Percentiles rank a stretch among this genome's conserved stretches.
These are phyloP conservation scores for Phoxinus dragarum DNA, from an alignment of 2,797 vertebrate genomes.

Conservation along the genomic window DNA sequence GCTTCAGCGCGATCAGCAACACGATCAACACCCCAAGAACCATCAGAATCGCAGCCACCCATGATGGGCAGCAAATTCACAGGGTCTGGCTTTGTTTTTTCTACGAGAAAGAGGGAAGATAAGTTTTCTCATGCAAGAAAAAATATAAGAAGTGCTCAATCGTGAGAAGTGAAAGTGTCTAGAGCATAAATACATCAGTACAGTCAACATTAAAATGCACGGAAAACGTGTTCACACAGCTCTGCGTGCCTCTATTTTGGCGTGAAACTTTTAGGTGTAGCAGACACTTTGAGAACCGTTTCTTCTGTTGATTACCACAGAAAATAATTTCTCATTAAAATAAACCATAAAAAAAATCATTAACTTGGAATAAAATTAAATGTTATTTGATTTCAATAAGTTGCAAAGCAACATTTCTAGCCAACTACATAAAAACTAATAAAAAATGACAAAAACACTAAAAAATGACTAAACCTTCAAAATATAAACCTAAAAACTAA, in stretches of 20 bases:
- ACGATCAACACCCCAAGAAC: background rate
- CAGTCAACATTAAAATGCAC: background rate
- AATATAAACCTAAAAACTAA: background rate
- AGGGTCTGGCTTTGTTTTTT: accelerated
- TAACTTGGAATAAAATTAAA: background rate
- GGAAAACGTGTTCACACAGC: background rate
- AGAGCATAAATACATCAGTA: background rate
- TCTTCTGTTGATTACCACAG: background rate
- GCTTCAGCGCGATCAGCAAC: background rate
- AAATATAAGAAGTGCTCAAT: background rate
- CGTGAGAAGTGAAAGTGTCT: background rate
- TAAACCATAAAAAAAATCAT: background rate
- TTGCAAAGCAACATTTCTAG: background rate
- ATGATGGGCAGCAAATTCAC: accelerated
- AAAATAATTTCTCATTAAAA: background rate
- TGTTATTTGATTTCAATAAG: background rate
- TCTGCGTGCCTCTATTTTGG: background rate
- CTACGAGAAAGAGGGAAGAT: background rate
- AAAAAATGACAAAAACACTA: background rate
- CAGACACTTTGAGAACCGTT: background rate
- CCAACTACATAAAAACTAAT: background rate
- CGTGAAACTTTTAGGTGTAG: too few species aligned
- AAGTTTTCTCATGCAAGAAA: background rate
- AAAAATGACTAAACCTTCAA: background rate
- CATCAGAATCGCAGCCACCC: background rate